Conservation (phyloP, 2,797 vertebrate genomes). For the Xiphorhynchus erythropygius region DNA sequence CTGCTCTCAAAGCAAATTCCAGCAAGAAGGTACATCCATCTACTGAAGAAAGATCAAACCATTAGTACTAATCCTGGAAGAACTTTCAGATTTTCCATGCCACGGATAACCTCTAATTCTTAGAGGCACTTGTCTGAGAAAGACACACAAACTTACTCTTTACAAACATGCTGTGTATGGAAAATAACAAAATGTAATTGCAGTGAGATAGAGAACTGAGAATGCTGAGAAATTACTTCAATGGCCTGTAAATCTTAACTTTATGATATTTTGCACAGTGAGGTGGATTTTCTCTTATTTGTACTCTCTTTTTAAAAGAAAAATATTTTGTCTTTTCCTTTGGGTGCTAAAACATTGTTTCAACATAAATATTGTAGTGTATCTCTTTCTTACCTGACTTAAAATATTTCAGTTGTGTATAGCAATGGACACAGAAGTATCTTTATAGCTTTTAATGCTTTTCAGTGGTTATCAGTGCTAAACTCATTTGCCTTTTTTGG, state of each 20-base stretch:
- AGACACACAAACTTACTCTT: neutral
- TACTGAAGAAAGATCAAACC: conserved; percentile 49
- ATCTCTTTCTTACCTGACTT: neutral
- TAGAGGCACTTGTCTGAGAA: neutral
- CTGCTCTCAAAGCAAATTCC: conserved; percentile 1
- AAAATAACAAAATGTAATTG: neutral
- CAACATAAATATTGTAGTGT: neutral
- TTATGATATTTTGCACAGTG: neutral
- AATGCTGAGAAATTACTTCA: neutral
- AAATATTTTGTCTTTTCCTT: neutral
- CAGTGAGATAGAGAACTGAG: neutral
- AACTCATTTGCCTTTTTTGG: neutral
- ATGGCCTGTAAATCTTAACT: neutral
- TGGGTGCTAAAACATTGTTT: neutral
- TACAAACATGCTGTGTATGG: neutral
- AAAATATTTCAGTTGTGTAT: neutral
- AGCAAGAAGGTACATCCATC: conserved; percentile 60
- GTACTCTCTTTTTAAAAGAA: neutral
- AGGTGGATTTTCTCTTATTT: neutral
- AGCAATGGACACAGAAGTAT: neutral
- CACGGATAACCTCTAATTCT: neutral
- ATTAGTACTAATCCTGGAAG: neutral
- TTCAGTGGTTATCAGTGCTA: neutral
- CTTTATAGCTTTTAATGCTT: neutral
- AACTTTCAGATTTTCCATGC: neutral